Conservation (phyloP, 2,113 vertebrate genomes). For the Oryctolagus cuniculus region mOryCun1.1 NC_091442.1:92681001-92681500, state of each 20-base stretch:
- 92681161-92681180: constrained; percentile 58
- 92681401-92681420: background rate
- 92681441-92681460: constrained; percentile 18
- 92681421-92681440: constrained; percentile 8
- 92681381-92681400: constrained; percentile 25
- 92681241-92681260: background rate
- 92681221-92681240: constrained; percentile 9
- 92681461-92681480: background rate
- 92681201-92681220: background rate
- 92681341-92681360: background rate
- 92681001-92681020: constrained; percentile 57
- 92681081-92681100: constrained; percentile 22
- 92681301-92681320: background rate
- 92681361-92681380: background rate
- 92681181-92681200: constrained; percentile 54
- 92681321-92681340: constrained; percentile 6
- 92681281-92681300: background rate
- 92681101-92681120: constrained; percentile 4
- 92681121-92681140: constrained; percentile 51
- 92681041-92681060: constrained; percentile 25
- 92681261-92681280: background rate
- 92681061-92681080: constrained; percentile 56
- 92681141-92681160: constrained; percentile 51
- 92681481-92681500: background rate
- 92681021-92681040: constrained; percentile 55